Evolutionary conservation across 2,113 vertebrate species (phyloP), one percentile per base, ranked within the genome.

Genomic region (Rhynchomys soricoides): DNA sequence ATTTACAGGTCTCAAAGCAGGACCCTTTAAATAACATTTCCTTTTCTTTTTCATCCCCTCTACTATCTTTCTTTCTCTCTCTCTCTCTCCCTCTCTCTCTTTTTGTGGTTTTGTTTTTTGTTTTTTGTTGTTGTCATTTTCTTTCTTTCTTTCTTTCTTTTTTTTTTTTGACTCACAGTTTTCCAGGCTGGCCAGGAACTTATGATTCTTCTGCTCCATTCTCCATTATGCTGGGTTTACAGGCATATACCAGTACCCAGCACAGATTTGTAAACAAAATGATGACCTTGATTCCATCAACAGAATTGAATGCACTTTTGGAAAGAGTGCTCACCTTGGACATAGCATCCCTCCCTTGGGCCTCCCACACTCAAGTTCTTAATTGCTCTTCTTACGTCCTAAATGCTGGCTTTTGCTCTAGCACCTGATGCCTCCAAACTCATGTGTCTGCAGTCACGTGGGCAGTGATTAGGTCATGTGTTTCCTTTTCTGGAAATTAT

Each of bases 71-170:
- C 43, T 26, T n/a, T 48, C 19, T 43, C 40, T 13, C 9, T 29
- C 26, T 34, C 29, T 43, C 5, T 64, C 2, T 31, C 1, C 2
- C 6, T 45, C 5, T 45, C 6, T 8, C 3, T 77, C 6, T 24
- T 15, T 21, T 19, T 34, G 1, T 48, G 7, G 26, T 2, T 85
- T 8, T 59, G 26, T 5, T 22, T 52, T 24, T 34, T 7, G 8
- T 7, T 70, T 34, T 52, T n/a, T n/a, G n/a, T n/a, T n/a, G n/a
- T n/a, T n/a, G n/a, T n/a, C n/a, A n/a, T n/a, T n/a, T n/a, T 48
- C 6, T 77, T 11, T 15, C 43, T 26, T n/a, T 48, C 19, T 43
- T 21, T 13, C 9, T 29, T 16, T 34, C 29, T 43, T 52, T 24
- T 34, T 7, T 4, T 7, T 70, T 34, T 52, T 87, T 29, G 22